phyloP scores from a whole-genome alignment of 2,797 vertebrate species.

The Parambassis ranga region DNA sequence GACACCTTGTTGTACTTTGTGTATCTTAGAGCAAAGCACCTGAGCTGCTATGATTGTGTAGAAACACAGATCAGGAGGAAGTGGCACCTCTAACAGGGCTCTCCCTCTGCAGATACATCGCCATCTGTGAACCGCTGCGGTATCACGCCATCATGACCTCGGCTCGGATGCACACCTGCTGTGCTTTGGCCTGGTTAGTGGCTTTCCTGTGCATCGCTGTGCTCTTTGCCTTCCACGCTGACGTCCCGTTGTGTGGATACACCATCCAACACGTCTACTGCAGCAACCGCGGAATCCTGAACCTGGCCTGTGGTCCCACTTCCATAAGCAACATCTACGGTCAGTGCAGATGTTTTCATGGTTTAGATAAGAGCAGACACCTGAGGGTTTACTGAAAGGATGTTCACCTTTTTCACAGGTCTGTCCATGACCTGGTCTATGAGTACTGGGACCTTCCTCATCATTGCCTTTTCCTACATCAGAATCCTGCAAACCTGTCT shows the following conservation, averaged over 20 bases:
- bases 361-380: neutral
- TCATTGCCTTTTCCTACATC: constrained; percentile 62
- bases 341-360: neutral
- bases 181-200: constrained; percentile 46
- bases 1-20: no score
- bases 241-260: constrained; percentile 41
- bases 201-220: constrained; percentile 42
- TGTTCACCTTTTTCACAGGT: constrained; percentile 20
- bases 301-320: constrained; percentile 52
- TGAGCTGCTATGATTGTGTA: no score
- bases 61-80: no score
- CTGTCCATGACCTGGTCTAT: constrained; percentile 44
- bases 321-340: constrained; percentile 53
- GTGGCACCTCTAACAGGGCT: no score
- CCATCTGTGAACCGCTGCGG: constrained; percentile 64
- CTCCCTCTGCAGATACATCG: constrained; percentile 52
- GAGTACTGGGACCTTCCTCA: constrained; percentile 47
- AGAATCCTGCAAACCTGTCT: constrained; percentile 47
- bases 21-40: no score
- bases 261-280: constrained; percentile 58
- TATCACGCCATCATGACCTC: constrained; percentile 64
- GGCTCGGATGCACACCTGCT: constrained; percentile 32
- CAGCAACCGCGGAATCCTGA: constrained; percentile 58
- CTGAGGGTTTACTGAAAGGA: neutral
- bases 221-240: constrained; percentile 52